Evolutionary conservation across 1,140 invertebrate genomes (phyloP).

Genomic region (Thaumatotibia leucotreta): DNA sequence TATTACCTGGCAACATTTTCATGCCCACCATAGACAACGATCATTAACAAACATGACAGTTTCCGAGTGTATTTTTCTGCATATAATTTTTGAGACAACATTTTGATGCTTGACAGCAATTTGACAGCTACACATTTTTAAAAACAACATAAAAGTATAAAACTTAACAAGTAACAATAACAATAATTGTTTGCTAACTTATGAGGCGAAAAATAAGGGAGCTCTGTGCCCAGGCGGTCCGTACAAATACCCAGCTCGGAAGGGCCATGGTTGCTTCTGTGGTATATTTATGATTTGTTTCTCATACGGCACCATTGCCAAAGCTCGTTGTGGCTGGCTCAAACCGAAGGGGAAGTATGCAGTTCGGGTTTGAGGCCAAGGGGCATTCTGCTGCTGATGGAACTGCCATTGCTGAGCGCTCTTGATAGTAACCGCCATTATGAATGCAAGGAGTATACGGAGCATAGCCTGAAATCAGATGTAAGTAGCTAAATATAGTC

Average conservation of each 20-base stretch:
- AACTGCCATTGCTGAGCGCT: background rate
- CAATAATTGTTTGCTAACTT: background rate
- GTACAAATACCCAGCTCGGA: conserved; percentile 35
- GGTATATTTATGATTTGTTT: background rate
- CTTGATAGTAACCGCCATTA: background rate
- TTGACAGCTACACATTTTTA: too few species aligned
- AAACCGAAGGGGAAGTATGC: background rate
- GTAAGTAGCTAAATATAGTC: too few species aligned
- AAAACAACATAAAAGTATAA: too few species aligned
- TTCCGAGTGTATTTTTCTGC: background rate
- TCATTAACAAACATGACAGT: background rate
- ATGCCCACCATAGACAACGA: background rate
- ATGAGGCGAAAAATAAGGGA: conserved; percentile 34
- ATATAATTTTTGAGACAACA: background rate
- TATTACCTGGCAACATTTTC: background rate
- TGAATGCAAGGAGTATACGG: background rate
- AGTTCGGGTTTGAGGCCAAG: background rate
- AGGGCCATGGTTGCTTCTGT: conserved; percentile 39
- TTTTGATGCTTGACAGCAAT: background rate
- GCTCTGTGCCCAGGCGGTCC: conserved; percentile 28
- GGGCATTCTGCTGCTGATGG: background rate
- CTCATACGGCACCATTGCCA: background rate
- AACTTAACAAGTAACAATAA: too few species aligned
- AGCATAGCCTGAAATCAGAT: background rate
- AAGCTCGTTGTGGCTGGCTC: background rate